These are phyloP conservation scores for Zygogramma bicolorata DNA, from an alignment of 2,888 invertebrate species.

Conservation along the genomic window DNA sequence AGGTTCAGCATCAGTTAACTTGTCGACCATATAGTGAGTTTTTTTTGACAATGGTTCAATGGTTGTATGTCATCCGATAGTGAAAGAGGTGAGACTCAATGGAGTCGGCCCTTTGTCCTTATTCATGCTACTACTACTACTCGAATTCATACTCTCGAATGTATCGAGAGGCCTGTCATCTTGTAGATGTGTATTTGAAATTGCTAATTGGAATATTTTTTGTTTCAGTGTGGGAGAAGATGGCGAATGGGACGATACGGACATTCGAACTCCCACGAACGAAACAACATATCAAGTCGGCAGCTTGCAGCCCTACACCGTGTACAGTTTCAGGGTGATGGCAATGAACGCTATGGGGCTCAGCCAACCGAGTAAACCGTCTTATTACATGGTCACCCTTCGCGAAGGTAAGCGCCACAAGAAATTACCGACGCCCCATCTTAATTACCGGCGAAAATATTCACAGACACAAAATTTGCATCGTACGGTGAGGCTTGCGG, in stretches of 20 bases:
- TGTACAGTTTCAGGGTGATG: conserved; percentile 80
- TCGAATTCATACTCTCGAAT: too few relatives aligned
- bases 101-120: too few relatives aligned
- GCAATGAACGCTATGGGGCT: conserved; percentile 80
- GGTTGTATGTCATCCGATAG: too few relatives aligned
- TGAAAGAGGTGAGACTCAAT: too few relatives aligned
- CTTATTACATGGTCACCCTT: conserved; percentile 80
- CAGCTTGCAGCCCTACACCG: conserved; percentile 78
- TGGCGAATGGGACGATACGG: conserved; percentile 75
- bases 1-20: too few relatives aligned
- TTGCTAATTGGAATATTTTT: too few relatives aligned
- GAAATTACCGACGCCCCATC: neutral
- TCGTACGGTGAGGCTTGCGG: neutral
- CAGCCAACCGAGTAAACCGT: conserved; percentile 77
- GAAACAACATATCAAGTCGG: conserved; percentile 76
- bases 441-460: neutral
- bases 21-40: too few relatives aligned
- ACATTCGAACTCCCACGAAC: conserved; percentile 69
- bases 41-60: too few relatives aligned
- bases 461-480: neutral
- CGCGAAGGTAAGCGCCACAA: conserved; percentile 74
- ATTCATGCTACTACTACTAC: too few relatives aligned
- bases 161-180: too few relatives aligned
- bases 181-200: too few relatives aligned
- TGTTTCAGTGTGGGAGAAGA: conserved; percentile 76